These are phyloP conservation scores for Lates calcarifer DNA, from an alignment of 2,113 vertebrate species.

Conservation along the genomic window DNA sequence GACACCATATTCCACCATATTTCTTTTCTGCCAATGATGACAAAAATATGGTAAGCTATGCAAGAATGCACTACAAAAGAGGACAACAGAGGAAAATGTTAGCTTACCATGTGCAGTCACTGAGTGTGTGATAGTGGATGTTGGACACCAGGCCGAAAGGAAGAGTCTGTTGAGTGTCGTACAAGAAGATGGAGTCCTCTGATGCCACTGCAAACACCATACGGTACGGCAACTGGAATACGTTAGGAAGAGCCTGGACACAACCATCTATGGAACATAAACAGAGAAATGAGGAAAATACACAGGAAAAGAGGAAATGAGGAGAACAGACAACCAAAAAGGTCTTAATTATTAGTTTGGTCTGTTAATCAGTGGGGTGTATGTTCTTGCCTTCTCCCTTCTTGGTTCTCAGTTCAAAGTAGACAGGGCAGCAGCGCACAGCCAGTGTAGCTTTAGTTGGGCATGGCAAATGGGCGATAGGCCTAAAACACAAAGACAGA, in stretches of 20 bases:
- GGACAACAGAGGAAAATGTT: not conserved
- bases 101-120: constrained; percentile 95
- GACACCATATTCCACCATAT: not conserved
- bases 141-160: constrained; percentile 96
- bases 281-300: not conserved
- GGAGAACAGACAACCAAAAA: not conserved
- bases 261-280: constrained; percentile 80
- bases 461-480: constrained; percentile 93
- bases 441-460: constrained; percentile 95
- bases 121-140: constrained; percentile 98
- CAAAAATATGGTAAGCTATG: too few species aligned
- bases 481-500: constrained; percentile 81
- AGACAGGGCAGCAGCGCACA: constrained; percentile 96
- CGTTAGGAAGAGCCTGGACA: constrained; percentile 64
- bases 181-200: constrained; percentile 94
- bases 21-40: not conserved
- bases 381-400: constrained; percentile 82
- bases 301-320: not conserved
- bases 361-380: not conserved
- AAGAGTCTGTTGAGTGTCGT: constrained; percentile 94
- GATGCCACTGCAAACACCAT: constrained; percentile 97
- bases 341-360: not conserved
- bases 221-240: constrained; percentile 91
- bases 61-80: not conserved
- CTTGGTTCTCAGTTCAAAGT: constrained; percentile 89